Evolutionary conservation across 2,113 vertebrate species (phyloP).

Genomic region (Bubo bubo): DNA sequence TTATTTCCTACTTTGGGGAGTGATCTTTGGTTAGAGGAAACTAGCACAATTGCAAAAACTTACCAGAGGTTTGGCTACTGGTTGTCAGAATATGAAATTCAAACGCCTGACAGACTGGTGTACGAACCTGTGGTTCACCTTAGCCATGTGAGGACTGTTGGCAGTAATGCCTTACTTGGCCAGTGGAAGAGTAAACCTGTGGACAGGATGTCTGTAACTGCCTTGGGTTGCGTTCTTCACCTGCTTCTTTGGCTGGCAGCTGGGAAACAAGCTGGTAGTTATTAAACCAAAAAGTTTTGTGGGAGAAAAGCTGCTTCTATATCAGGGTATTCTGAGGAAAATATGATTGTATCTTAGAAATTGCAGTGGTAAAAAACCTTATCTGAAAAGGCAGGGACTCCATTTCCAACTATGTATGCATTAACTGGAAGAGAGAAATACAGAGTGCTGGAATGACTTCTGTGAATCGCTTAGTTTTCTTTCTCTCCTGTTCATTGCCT

Average conservation of each 20-base stretch:
- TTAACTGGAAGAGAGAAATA: background rate
- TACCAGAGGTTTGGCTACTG: background rate
- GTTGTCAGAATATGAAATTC: background rate
- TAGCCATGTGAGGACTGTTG: background rate
- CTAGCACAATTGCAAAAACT: background rate
- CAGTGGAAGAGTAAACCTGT: background rate
- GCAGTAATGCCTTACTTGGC: background rate
- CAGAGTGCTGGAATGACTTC: background rate
- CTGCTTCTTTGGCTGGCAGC: background rate
- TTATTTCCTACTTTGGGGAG: background rate
- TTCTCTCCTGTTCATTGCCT: background rate
- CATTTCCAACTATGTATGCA: background rate
- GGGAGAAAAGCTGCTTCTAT: background rate
- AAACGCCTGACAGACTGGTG: background rate
- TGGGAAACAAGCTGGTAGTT: background rate
- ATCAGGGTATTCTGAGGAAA: background rate
- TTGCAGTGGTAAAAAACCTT: background rate
- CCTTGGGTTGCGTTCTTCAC: background rate
- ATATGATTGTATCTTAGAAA: background rate
- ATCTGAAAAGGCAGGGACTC: background rate
- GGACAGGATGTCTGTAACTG: rapidly evolving
- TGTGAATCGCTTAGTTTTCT: background rate
- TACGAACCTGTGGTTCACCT: background rate
- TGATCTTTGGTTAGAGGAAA: background rate
- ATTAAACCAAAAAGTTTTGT: background rate